Percentiles rank a stretch among this genome's conserved stretches.
These are phyloP conservation scores for Goniozus legneri DNA, from an alignment of 1,140 invertebrate species.

Conservation along the genomic window DNA sequence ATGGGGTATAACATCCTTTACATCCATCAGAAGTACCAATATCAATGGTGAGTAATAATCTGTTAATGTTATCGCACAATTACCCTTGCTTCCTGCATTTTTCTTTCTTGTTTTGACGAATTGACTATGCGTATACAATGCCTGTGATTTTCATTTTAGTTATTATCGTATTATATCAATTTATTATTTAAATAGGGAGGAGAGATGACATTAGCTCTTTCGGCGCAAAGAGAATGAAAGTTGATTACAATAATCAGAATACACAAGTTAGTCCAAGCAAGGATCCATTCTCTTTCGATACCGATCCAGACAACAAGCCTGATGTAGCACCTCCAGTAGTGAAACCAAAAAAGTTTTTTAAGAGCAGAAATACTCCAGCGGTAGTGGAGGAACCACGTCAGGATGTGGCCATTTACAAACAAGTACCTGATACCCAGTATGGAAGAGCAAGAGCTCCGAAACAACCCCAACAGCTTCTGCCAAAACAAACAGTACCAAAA, in stretches of 20 bases:
- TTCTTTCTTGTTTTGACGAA: neutral
- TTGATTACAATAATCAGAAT: constrained; percentile 51
- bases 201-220: constrained; percentile 38
- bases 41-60: constrained; percentile 61
- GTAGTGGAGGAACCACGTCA: constrained; percentile 46
- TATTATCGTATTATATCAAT: neutral
- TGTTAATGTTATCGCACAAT: too few relatives aligned
- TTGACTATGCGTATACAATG: neutral
- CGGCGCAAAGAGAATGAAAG: constrained; percentile 39
- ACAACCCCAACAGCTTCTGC: constrained; percentile 36
- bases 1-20: constrained; percentile 92
- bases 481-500: constrained; percentile 33
- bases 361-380: constrained; percentile 71
- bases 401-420: constrained; percentile 54
- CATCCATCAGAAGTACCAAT: constrained; percentile 75
- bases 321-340: constrained; percentile 29
- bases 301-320: constrained; percentile 39
- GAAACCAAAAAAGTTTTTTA: constrained; percentile 89
- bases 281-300: constrained; percentile 52
- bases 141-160: neutral
- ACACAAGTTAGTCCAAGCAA: constrained; percentile 32
- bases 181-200: constrained; percentile 29
- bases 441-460: constrained; percentile 31
- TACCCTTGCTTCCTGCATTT: too few relatives aligned
- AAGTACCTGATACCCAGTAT: constrained; percentile 47